Conservation (phyloP, 30 jellyfish, hydroid and myxozoan species). For the Nemopilema nomurai region DNA sequence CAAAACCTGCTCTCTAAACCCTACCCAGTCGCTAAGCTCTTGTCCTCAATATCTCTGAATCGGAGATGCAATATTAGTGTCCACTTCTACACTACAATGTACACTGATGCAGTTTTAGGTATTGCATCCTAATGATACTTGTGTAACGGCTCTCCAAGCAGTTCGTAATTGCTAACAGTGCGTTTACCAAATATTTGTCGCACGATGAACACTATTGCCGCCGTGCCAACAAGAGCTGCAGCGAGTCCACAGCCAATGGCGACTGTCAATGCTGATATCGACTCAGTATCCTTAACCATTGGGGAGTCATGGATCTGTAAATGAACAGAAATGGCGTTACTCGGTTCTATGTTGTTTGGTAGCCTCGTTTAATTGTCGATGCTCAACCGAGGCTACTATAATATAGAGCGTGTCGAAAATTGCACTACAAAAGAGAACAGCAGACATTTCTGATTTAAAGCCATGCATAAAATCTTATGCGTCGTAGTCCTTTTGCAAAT, state of each 20-base stretch:
- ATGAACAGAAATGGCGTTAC: neutral
- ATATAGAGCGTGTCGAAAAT: too few relatives aligned
- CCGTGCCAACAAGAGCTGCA: conserved; percentile 95
- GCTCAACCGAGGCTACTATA: neutral
- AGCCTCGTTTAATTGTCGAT: neutral
- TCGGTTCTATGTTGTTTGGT: neutral
- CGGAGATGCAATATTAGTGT: too few relatives aligned
- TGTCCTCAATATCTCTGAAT: too few relatives aligned
- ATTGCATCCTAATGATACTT: neutral
- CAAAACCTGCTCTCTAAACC: too few relatives aligned
- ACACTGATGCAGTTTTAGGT: neutral
- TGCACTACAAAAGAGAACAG: too few relatives aligned
- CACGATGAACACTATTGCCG: conserved; percentile 87
- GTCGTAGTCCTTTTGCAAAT: too few relatives aligned
- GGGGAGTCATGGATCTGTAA: conserved; percentile 93
- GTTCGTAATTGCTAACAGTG: conserved; percentile 65
- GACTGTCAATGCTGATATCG: conserved; percentile 92
- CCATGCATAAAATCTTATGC: too few relatives aligned
- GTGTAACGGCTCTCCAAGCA: conserved; percentile 46
- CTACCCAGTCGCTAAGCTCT: too few relatives aligned
- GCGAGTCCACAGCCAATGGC: conserved; percentile 98
- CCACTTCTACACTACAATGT: neutral
- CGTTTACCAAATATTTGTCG: conserved; percentile 78
- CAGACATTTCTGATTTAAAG: too few relatives aligned
- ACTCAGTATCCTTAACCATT: conserved; percentile 80